phyloP scores from a whole-genome alignment of 1,140 invertebrate species.

The Pemphigus obesinymphae region DNA sequence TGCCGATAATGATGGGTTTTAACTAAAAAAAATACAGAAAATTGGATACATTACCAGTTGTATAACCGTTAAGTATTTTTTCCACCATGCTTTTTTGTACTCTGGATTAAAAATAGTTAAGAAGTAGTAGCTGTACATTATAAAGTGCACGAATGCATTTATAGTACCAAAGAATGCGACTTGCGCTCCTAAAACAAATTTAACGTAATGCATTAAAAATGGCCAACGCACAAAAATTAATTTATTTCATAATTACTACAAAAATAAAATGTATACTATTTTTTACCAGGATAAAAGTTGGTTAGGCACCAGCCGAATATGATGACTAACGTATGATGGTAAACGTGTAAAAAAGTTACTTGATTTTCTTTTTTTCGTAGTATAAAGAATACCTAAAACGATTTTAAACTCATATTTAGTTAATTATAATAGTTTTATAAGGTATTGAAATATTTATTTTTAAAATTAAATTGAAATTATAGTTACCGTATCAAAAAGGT shows the following conservation, averaged over 20 bases:
- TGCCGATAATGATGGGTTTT: no score
- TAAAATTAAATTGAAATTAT: neutral
- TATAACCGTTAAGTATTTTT: conserved; percentile 80
- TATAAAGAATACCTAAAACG: conserved; percentile 59
- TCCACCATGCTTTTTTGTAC: conserved; percentile 88
- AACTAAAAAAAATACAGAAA: no score
- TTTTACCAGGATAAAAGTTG: conserved; percentile 63
- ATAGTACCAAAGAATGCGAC: conserved; percentile 55
- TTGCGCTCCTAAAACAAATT: conserved; percentile 51
- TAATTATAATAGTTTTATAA: neutral
- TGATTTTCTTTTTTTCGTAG: conserved; percentile 61
- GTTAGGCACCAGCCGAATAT: conserved; percentile 59
- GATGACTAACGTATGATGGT: conserved; percentile 66
- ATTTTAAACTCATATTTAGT: neutral
- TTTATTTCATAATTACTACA: neutral
- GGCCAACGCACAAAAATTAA: no score
- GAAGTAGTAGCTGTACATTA: conserved; percentile 90
- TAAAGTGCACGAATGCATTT: conserved; percentile 81
- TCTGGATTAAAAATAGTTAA: conserved; percentile 79
- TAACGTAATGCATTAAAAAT: neutral
- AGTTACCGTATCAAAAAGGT: conserved; percentile 5
- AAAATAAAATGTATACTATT: no score
- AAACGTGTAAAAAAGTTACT: conserved; percentile 61
- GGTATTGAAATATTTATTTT: neutral
- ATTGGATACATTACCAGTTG: conserved; percentile 70